Conservation (phyloP, 2,113 vertebrate genomes). For the Clupea harengus region DNA sequence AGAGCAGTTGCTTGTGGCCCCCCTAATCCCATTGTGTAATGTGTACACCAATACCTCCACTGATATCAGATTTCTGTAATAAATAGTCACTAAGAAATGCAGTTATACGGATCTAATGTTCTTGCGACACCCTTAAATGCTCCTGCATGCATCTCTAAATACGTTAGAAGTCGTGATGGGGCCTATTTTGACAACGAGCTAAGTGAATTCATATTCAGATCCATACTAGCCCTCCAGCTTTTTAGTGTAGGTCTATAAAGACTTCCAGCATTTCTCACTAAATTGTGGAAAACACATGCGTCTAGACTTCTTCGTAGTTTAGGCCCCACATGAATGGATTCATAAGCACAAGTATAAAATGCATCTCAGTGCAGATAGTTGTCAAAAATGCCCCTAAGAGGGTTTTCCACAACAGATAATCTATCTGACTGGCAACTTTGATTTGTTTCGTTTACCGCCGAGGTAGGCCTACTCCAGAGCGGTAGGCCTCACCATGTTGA, state of each 20-base stretch:
- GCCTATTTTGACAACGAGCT: too few species aligned
- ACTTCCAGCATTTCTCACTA: too few species aligned
- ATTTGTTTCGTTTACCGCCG: neutral
- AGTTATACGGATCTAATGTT: neutral
- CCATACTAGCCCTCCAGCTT: too few species aligned
- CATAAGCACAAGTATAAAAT: neutral
- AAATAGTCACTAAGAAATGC: neutral
- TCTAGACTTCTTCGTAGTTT: too few species aligned
- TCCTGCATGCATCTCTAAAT: neutral
- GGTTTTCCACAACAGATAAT: neutral
- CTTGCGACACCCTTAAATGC: neutral
- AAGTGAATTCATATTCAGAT: too few species aligned
- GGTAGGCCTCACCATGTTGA: conserved; percentile 60
- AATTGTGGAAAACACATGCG: too few species aligned
- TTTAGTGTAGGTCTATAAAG: too few species aligned
- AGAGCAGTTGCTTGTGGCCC: neutral
- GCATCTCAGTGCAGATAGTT: neutral
- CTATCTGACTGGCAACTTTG: neutral
- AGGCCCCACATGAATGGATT: neutral
- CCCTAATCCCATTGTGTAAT: neutral
- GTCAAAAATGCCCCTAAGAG: neutral
- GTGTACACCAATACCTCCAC: too few species aligned
- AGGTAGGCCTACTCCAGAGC: conserved; percentile 32
- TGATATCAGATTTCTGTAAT: too few species aligned
- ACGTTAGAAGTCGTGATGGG: neutral